phyloP scores from a whole-genome alignment of 2,797 vertebrate genomes.

The Pseudocheirus occidentalis region DNA sequence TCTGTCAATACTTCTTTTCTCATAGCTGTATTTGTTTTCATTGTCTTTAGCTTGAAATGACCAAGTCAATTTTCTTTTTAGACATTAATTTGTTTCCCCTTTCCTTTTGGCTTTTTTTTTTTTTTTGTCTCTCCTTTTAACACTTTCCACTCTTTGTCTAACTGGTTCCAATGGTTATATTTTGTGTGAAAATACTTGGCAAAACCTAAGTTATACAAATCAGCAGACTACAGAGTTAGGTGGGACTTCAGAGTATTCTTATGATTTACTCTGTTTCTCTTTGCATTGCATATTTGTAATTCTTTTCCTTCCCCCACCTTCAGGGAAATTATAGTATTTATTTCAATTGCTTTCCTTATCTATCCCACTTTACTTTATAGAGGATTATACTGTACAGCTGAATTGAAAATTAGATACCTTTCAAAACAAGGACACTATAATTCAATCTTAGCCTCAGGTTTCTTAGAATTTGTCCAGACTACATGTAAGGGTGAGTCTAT shows the following conservation, averaged over 20 bases:
- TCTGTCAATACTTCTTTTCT: not conserved
- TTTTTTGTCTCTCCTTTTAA: not conserved
- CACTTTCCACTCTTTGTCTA: not conserved
- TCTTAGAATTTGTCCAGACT: not conserved
- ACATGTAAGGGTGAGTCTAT: not conserved
- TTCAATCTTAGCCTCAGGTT: not conserved
- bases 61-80: not conserved
- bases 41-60: not conserved
- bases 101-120: not conserved
- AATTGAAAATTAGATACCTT: not conserved
- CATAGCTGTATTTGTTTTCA: not conserved
- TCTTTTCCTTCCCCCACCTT: not conserved
- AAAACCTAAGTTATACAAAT: not conserved
- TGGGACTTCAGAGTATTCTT: not conserved
- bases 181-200: not conserved
- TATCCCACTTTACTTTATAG: not conserved
- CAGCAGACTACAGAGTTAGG: not conserved
- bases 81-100: not conserved
- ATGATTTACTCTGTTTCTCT: not conserved
- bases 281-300: not conserved
- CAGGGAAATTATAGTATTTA: not conserved
- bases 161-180: not conserved
- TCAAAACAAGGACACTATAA: not conserved
- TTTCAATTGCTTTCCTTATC: not conserved
- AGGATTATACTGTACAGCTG: not conserved